Percentiles rank a stretch among this genome's conserved stretches.
These are phyloP conservation scores for Xiphophorus couchianus DNA, from an alignment of 2,113 vertebrate genomes.

Conservation along the genomic window DNA sequence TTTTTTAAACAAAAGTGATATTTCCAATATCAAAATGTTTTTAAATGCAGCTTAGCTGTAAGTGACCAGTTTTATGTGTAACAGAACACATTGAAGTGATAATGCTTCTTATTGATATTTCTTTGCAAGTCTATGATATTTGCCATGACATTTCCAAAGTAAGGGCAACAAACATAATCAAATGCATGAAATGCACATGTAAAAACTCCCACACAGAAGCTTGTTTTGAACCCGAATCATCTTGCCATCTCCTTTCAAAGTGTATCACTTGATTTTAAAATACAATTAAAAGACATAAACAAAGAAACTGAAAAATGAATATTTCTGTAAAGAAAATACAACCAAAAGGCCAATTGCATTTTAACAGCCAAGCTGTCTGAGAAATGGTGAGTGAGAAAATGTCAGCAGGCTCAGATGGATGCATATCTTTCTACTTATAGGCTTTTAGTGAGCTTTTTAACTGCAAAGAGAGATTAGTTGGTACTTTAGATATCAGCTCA, in stretches of 20 bases:
- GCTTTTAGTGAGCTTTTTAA: conserved; percentile 21
- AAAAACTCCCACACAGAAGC: neutral
- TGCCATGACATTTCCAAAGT: neutral
- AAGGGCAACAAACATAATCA: neutral
- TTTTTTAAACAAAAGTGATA: neutral
- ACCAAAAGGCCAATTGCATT: conserved; percentile 26
- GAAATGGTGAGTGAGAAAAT: conserved; percentile 38
- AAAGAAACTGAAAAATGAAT: neutral
- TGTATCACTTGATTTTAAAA: neutral
- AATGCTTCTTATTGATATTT: neutral
- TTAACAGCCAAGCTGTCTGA: conserved; percentile 25
- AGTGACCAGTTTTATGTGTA: neutral
- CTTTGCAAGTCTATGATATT: neutral
- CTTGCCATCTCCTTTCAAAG: neutral
- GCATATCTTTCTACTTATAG: conserved; percentile 26
- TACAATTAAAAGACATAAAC: neutral
- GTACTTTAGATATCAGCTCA: conserved; percentile 3
- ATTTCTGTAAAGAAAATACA: conserved; percentile 1
- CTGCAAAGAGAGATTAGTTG: conserved; percentile 2
- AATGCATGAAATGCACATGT: neutral
- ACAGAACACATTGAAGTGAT: neutral
- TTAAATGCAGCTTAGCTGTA: neutral
- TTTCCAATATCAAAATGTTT: neutral
- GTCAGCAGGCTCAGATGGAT: conserved; percentile 41
- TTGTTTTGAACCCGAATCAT: neutral